phyloP scores from a whole-genome alignment of 2,797 vertebrate genomes.

The Neosilurus hyrtlii region DNA sequence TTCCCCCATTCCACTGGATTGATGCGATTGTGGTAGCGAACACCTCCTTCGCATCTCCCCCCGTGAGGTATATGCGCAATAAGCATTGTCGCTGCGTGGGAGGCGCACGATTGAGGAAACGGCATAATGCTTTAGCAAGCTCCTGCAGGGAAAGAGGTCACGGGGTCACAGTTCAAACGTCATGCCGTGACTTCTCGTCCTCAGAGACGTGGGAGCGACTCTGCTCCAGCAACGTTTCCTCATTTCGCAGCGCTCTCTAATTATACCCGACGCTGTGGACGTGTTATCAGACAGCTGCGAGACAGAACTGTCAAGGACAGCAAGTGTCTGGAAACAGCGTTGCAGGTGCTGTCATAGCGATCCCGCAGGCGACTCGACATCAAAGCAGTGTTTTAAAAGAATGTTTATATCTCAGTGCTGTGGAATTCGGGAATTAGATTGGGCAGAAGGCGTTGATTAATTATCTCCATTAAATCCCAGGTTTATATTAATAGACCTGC shows the following conservation, averaged over 20 bases:
- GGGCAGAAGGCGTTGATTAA: neutral
- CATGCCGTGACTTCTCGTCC: constrained; percentile 55
- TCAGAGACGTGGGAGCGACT: constrained; percentile 31
- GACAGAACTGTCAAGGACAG: constrained; percentile 40
- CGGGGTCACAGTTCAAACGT: constrained; percentile 58
- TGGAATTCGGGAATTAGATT: neutral
- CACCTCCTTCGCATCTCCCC: constrained; percentile 20
- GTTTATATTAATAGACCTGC: neutral
- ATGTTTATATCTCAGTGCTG: neutral
- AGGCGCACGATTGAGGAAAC: constrained; percentile 57
- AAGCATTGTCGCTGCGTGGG: constrained; percentile 33
- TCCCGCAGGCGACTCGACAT: neutral
- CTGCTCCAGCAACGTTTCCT: constrained; percentile 39
- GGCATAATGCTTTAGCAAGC: constrained; percentile 62
- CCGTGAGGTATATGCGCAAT: constrained; percentile 14
- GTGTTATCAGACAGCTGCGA: constrained; percentile 54
- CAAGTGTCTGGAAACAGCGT: constrained; percentile 2
- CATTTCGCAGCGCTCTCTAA: constrained; percentile 60
- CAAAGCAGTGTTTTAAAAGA: constrained; percentile 2
- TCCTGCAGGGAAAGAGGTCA: constrained; percentile 65
- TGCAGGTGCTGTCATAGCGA: constrained; percentile 15
- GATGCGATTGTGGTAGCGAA: constrained; percentile 24
- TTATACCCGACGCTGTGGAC: constrained; percentile 60
- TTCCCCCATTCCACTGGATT: neutral
- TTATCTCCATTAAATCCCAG: neutral